Conservation (phyloP, 2,797 vertebrate genomes). For the Buceros bicornis region DNA sequence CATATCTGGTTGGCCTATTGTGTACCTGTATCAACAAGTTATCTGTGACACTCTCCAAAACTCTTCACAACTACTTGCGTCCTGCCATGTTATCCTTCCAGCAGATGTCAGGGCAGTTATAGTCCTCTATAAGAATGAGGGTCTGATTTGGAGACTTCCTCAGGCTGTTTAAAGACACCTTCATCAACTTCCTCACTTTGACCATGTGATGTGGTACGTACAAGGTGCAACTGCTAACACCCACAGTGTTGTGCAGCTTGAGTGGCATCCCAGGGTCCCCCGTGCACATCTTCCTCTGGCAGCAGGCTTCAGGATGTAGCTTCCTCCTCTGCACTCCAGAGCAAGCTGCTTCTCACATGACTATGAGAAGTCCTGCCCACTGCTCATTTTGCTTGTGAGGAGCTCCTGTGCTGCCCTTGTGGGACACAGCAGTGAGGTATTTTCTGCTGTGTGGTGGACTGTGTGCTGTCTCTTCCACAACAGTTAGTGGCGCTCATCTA, state of each 20-base stretch:
- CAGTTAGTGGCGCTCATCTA: background rate
- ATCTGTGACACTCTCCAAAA: background rate
- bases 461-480: background rate
- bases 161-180: background rate
- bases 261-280: accelerated
- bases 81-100: background rate
- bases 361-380: background rate
- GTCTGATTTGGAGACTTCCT: background rate
- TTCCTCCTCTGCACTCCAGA: background rate
- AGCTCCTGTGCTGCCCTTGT: background rate
- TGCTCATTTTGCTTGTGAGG: background rate
- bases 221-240: background rate
- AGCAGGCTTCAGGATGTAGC: background rate
- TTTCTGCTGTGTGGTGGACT: background rate
- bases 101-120: background rate
- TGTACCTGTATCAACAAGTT: background rate
- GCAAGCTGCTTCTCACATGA: background rate
- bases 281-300: background rate
- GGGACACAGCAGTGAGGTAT: accelerated
- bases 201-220: background rate
- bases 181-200: background rate
- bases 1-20: background rate
- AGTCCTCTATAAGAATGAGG: background rate
- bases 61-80: background rate
- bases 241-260: accelerated